Percentiles rank a stretch among this genome's conserved stretches.
Evolutionary conservation across 2,113 vertebrate genomes (phyloP).

Genomic region (Rhinogobius similis): DNA sequence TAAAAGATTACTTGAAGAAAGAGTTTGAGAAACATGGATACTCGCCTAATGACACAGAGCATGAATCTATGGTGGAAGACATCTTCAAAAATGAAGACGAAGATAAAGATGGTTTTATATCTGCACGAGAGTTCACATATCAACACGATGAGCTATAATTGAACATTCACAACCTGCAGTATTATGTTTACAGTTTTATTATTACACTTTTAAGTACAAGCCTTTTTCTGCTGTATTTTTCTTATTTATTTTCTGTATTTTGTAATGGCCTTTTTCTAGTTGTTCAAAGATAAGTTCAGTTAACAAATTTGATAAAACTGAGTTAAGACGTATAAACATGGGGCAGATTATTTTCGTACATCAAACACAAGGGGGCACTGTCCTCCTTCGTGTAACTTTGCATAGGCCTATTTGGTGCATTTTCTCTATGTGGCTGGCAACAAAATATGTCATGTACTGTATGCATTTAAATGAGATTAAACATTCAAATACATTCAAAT

Average conservation of each 20-base stretch:
- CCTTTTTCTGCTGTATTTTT: not conserved
- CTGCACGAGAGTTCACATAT: slow-evolving; percentile 93
- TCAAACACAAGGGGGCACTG: slow-evolving; percentile 58
- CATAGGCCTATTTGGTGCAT: not conserved
- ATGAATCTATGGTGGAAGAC: slow-evolving; percentile 91
- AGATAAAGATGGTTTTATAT: slow-evolving; percentile 93
- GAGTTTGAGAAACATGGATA: slow-evolving; percentile 94
- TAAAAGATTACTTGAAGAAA: slow-evolving; percentile 90
- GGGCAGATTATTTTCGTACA: not conserved
- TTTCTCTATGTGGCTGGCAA: not conserved
- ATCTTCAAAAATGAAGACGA: slow-evolving; percentile 98
- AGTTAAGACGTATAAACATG: not conserved
- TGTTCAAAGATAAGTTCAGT: not conserved
- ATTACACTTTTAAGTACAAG: not conserved
- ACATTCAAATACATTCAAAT: slow-evolving; percentile 42
- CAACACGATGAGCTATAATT: slow-evolving; percentile 90
- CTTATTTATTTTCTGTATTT: not conserved
- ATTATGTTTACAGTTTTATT: not conserved
- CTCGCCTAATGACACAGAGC: slow-evolving; percentile 89
- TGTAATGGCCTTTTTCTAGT: not conserved
- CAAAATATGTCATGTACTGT: not conserved
- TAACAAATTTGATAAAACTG: not conserved
- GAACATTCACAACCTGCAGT: not conserved
- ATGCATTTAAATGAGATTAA: slow-evolving; percentile 20
- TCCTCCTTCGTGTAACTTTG: slow-evolving; percentile 18